Percentiles rank a stretch among this genome's conserved stretches.
These are phyloP conservation scores for Zeus faber DNA, from an alignment of 2,113 vertebrate species.

Conservation along the genomic window DNA sequence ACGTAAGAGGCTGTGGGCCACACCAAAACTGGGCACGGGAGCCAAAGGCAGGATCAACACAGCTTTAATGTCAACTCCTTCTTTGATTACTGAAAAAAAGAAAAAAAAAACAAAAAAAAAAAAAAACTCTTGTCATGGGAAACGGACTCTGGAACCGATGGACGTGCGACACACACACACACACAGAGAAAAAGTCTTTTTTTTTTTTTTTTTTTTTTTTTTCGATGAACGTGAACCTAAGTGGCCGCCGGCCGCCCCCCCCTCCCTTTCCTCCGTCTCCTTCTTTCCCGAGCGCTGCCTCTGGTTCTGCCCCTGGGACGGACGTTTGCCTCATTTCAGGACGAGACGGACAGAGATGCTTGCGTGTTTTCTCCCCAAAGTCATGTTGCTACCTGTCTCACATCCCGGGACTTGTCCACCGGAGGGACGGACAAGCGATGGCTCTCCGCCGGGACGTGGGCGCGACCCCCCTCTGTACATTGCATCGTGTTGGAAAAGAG, in stretches of 20 bases:
- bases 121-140: slow-evolving; percentile 70
- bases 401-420: slow-evolving; percentile 70
- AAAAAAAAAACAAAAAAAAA: no score
- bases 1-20: slow-evolving; percentile 79
- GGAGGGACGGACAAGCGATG: no score
- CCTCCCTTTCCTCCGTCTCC: slow-evolving; percentile 55
- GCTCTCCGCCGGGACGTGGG: slow-evolving; percentile 61
- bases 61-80: slow-evolving; percentile 74
- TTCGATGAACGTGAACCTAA: slow-evolving; percentile 70
- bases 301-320: slow-evolving; percentile 71
- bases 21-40: slow-evolving; percentile 74
- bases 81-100: slow-evolving; percentile 72
- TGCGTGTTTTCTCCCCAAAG: slow-evolving; percentile 65
- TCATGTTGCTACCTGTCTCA: slow-evolving; percentile 72
- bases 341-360: slow-evolving; percentile 73
- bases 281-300: slow-evolving; percentile 68
- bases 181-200: slow-evolving; percentile 66
- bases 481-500: slow-evolving; percentile 62
- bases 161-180: slow-evolving; percentile 67
- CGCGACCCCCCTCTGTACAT: slow-evolving; percentile 65
- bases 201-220: no score
- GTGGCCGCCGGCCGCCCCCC: slow-evolving; percentile 70
- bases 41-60: slow-evolving; percentile 69
- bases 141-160: slow-evolving; percentile 76
- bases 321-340: slow-evolving; percentile 71